phyloP scores from a whole-genome alignment of 2,797 vertebrate genomes.

The Sebastes miniatus region DNA sequence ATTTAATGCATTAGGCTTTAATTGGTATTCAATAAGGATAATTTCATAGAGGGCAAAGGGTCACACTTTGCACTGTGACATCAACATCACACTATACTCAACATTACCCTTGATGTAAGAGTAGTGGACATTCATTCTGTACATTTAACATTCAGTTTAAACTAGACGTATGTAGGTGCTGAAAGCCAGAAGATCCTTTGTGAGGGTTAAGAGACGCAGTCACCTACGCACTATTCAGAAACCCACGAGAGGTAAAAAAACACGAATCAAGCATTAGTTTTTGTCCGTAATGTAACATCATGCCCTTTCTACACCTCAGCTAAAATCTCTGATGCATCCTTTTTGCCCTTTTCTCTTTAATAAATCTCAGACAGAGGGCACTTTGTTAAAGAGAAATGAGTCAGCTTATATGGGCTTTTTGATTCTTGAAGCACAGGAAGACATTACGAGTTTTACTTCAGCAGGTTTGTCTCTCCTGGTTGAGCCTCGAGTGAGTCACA shows the following conservation, averaged over 20 bases:
- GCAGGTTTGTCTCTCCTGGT: background rate
- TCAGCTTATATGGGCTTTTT: background rate
- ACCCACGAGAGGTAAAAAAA: background rate
- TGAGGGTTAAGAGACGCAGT: background rate
- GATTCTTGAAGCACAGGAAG: background rate
- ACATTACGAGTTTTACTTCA: background rate
- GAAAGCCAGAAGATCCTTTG: background rate
- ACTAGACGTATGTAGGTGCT: background rate
- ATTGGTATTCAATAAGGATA: too few species aligned
- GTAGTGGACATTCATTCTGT: background rate
- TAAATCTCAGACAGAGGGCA: background rate
- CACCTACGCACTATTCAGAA: background rate
- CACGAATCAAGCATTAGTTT: background rate
- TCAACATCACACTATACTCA: background rate
- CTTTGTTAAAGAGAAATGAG: background rate
- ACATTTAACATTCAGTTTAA: background rate
- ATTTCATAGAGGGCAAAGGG: too few species aligned
- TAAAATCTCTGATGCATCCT: constrained; percentile 3
- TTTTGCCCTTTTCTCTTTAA: background rate
- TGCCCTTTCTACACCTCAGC: background rate
- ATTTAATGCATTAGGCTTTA: too few species aligned
- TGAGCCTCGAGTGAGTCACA: constrained; percentile 28
- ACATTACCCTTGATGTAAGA: background rate
- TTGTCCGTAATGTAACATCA: background rate
- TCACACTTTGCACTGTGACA: too few species aligned